phyloP scores from a whole-genome alignment of 92 coral and sea anemone genomes.

The Phenganax marumi region DNA sequence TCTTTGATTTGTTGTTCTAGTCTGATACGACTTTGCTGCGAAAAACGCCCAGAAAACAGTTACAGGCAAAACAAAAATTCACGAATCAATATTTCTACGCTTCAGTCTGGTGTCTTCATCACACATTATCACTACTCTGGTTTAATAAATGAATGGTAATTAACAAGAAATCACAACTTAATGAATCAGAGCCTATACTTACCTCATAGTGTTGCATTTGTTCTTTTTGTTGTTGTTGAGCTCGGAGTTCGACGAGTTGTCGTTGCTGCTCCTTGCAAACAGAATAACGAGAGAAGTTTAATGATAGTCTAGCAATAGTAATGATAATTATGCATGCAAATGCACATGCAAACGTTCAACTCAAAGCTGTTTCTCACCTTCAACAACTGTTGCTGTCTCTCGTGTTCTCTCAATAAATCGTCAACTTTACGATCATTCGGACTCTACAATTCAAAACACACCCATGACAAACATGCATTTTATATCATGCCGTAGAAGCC shows the following conservation, averaged over 20 bases:
- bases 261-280: slow-evolving; percentile 79
- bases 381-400: slow-evolving; percentile 75
- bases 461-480: no score
- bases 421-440: slow-evolving; percentile 53
- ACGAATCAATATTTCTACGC: neutral
- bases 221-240: slow-evolving; percentile 79
- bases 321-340: neutral
- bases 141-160: no score
- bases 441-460: no score
- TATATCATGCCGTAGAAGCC: no score
- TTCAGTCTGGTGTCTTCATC: neutral
- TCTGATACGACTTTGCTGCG: slow-evolving; percentile 70
- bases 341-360: neutral
- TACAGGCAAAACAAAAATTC: neutral
- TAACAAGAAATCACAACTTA: no score
- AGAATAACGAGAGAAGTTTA: neutral
- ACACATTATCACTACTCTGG: neutral
- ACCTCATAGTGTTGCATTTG: slow-evolving; percentile 76
- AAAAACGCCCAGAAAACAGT: neutral
- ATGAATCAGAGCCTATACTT: neutral
- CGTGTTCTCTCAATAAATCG: slow-evolving; percentile 72
- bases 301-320: neutral
- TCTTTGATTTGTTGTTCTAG: slow-evolving; percentile 82
- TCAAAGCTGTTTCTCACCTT: slow-evolving; percentile 60
- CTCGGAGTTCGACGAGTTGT: slow-evolving; percentile 76